Base-by-base conservation (phyloP, 2,113 vertebrate genomes). In the Pontoporia blainvillei region DNA sequence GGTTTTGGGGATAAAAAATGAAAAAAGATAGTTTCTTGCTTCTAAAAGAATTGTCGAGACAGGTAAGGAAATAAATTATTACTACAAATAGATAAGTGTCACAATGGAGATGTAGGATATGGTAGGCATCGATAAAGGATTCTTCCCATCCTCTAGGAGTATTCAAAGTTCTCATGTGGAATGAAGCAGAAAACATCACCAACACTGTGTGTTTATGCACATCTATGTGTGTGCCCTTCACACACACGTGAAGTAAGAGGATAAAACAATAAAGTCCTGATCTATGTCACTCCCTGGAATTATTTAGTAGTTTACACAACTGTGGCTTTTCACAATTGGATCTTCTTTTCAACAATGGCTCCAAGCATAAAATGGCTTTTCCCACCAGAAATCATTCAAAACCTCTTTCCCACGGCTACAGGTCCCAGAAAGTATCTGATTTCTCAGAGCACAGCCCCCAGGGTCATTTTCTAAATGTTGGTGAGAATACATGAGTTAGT, bases 401-500 rank as follows among this genome's bases (percentile, higher is more conserved):
- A 67, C 6, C 10, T 54, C 92, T 92, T 23, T 67, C 27, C 41
- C 14, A 36, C 73, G 11, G 6, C 62, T 79, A 87, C 7, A 79
- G 31, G 20, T 64, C 25, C 57, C 57, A 57, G 62, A 90, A 91
- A 82, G 39, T 67, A 95, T 86, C 25, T 93, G 10, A 66, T 87
- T 94, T 15, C 66, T 95, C 76, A 82, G 36, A 73, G 46, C 39
- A 90, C 12, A 44, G 44, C 25, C 52, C 85, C 20, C 1, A 39
- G 84, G 75, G 88, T 67, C 34, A 83, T 34, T 94, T 79, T 92
- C 64, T 92, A 59, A 54, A 94, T 64, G 29, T 72, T 69, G 72
- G 52, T 94, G 81, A 66, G 84, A 92, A 88, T 59, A 64, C 36
- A 91, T 46, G 85, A 85, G 64, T 92, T 82, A 95, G 75, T 52